These are phyloP conservation scores for Chrysolina haemoptera DNA, from an alignment of 2,888 invertebrate species.

Conservation along the genomic window DNA sequence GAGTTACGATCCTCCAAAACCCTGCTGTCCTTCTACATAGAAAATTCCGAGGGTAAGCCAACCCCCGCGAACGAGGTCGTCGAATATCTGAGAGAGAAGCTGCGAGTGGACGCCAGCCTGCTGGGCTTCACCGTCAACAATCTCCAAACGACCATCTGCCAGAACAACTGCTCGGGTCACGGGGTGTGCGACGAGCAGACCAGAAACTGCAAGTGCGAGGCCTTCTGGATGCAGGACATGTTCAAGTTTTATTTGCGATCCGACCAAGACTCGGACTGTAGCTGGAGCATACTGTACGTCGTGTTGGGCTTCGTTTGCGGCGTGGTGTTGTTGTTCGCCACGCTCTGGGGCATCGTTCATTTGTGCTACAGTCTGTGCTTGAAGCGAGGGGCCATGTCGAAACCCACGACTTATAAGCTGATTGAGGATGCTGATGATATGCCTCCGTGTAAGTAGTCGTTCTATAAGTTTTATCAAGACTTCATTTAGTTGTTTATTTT, in stretches of 20 bases:
- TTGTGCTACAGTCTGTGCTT: constrained; percentile 74
- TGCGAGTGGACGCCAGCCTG: constrained; percentile 80
- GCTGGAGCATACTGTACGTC: constrained; percentile 94
- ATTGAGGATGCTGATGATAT: constrained; percentile 81
- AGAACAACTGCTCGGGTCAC: constrained; percentile 94
- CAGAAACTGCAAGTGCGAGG: constrained; percentile 90
- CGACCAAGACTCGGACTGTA: constrained; percentile 76
- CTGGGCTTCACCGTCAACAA: constrained; percentile 81
- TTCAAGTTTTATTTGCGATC: constrained; percentile 64
- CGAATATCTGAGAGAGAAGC: constrained; percentile 77
- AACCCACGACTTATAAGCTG: constrained; percentile 80
- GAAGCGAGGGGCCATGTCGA: constrained; percentile 69
- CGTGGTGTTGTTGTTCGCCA: constrained; percentile 72
- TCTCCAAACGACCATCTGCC: constrained; percentile 89
- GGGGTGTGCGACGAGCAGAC: constrained; percentile 90
- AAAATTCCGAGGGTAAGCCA: constrained; percentile 65
- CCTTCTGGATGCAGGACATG: constrained; percentile 92
- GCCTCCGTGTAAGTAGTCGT: constrained; percentile 72
- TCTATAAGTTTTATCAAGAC: no score
- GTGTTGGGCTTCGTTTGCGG: constrained; percentile 81
- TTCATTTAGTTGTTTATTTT: no score
- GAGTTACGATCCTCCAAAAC: constrained; percentile 72
- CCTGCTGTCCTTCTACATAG: constrained; percentile 71
- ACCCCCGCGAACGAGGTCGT: constrained; percentile 79
- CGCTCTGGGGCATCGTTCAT: constrained; percentile 78